A percentile compares a stretch with the other conserved stretches of the same genome.
phyloP scores from a whole-genome alignment of 1,140 invertebrate genomes.

The Frieseomelitta varia region DNA sequence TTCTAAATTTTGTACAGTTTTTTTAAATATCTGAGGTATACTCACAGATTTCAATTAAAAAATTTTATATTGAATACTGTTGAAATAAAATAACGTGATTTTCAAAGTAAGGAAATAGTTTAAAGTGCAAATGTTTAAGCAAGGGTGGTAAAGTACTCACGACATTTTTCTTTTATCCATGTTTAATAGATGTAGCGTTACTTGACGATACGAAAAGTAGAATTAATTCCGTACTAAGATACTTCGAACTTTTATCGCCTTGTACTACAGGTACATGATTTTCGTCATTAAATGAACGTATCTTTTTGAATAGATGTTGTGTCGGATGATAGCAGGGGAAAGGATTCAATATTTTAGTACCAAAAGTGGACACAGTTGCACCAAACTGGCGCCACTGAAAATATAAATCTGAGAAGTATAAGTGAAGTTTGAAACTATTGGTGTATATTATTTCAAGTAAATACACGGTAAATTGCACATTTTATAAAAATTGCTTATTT shows the following conservation, averaged over 20 bases:
- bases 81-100: not conserved
- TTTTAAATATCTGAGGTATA: not conserved
- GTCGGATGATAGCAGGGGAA: slow-evolving; percentile 54
- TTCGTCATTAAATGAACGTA: slow-evolving; percentile 50
- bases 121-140: not conserved
- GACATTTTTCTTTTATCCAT: slow-evolving; percentile 84
- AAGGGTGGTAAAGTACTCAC: slow-evolving; percentile 76
- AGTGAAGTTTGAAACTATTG: slow-evolving; percentile 7
- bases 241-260: not conserved
- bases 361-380: slow-evolving; percentile 52
- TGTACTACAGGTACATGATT: slow-evolving; percentile 63
- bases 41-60: not conserved
- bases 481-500: not conserved
- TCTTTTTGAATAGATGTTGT: slow-evolving; percentile 45
- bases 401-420: not conserved
- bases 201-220: slow-evolving; percentile 16
- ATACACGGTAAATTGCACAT: not conserved
- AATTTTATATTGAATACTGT: not conserved
- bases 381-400: slow-evolving; percentile 52
- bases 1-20: not conserved
- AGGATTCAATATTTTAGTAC: slow-evolving; percentile 78
- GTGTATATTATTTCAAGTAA: not conserved
- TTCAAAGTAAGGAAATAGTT: not conserved
- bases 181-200: slow-evolving; percentile 33
- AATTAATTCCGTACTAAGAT: slow-evolving; percentile 23